Percentiles rank a stretch among this genome's conserved stretches.
Conservation (phyloP, 2,797 vertebrate species). For the Australoheros facetus region DNA sequence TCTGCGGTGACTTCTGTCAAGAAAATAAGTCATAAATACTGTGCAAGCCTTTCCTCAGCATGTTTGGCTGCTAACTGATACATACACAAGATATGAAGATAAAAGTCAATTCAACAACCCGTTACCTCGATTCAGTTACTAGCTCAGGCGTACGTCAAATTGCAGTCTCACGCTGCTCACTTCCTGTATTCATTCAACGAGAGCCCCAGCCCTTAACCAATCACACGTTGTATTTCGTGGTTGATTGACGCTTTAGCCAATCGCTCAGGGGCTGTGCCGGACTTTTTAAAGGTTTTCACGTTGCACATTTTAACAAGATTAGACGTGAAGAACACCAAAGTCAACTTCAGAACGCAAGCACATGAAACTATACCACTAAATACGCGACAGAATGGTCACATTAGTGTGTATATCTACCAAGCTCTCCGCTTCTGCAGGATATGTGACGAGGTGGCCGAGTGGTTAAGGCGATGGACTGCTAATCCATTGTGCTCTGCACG, state of each 20-base stretch:
- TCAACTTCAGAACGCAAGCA: background rate
- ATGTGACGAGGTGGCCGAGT: slow-evolving; percentile 85
- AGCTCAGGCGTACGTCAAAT: slow-evolving; percentile 72
- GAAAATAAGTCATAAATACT: background rate
- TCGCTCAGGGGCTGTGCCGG: background rate
- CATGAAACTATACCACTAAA: background rate
- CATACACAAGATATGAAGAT: background rate
- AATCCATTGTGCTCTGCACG: slow-evolving; percentile 93
- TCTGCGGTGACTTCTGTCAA: background rate
- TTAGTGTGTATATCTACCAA: background rate
- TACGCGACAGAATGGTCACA: background rate
- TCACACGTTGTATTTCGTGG: slow-evolving; percentile 22
- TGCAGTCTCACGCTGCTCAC: slow-evolving; percentile 79
- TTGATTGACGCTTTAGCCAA: slow-evolving; percentile 51
- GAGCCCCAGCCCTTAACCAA: slow-evolving; percentile 69
- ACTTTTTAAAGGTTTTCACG: background rate
- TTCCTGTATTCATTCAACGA: slow-evolving; percentile 78
- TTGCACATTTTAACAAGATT: background rate
- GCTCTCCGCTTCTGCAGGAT: accelerated
- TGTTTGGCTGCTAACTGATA: background rate
- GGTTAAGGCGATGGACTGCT: slow-evolving; percentile 98
- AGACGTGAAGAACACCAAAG: background rate
- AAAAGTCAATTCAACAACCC: slow-evolving; percentile 7
- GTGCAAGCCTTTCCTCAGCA: accelerated
- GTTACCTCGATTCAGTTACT: slow-evolving; percentile 56